phyloP scores from a whole-genome alignment of 23 tunicate genomes.

The Styela clava region DNA sequence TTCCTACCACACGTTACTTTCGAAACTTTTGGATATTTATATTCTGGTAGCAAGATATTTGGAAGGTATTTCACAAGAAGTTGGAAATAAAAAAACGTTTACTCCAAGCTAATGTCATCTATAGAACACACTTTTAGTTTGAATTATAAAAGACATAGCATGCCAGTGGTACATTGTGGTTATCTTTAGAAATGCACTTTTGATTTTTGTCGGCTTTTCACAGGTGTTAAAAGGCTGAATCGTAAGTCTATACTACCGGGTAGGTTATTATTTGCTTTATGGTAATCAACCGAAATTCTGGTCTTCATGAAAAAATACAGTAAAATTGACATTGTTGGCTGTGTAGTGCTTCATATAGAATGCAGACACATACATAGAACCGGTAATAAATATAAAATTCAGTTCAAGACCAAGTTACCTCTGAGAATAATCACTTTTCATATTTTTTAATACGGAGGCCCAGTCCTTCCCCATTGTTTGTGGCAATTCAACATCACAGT shows the following conservation, averaged over 20 bases:
- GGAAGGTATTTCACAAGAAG: too few species aligned
- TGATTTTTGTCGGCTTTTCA: too few species aligned
- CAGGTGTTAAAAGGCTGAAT: too few species aligned
- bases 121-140: too few species aligned
- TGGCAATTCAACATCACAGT: not conserved
- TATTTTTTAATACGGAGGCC: not conserved
- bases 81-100: too few species aligned
- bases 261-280: not conserved
- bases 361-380: not conserved
- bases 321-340: too few species aligned
- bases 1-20: too few species aligned
- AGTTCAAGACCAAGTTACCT: not conserved
- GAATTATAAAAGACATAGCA: too few species aligned
- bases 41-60: not conserved
- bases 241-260: not conserved
- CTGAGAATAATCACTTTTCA: not conserved
- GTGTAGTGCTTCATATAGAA: not conserved
- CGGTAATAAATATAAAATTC: not conserved
- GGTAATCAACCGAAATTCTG: not conserved
- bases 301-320: not conserved
- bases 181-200: too few species aligned
- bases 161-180: too few species aligned
- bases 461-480: not conserved
- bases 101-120: too few species aligned
- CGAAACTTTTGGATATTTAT: too few species aligned